Conservation (phyloP, 1,140 invertebrate species). For the Ladona fulva region DNA sequence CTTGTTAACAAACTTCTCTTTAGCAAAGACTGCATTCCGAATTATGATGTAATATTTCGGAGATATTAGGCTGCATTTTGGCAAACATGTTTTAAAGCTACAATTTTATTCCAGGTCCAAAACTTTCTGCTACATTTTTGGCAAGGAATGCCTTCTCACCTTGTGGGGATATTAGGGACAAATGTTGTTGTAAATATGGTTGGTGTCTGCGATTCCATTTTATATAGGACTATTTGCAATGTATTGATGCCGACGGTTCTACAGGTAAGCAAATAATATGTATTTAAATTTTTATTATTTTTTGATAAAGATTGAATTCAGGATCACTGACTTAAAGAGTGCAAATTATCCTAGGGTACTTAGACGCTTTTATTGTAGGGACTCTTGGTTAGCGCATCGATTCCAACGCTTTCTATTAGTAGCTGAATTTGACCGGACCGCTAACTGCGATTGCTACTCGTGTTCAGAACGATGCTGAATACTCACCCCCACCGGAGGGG, state of each 20-base stretch:
- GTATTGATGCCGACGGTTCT: slow-evolving; percentile 44
- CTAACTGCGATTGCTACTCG: too few species aligned
- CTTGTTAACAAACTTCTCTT: neutral
- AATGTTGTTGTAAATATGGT: slow-evolving; percentile 40
- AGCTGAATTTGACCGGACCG: too few species aligned
- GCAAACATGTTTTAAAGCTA: neutral
- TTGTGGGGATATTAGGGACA: slow-evolving; percentile 37
- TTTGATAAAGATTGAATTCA: too few species aligned
- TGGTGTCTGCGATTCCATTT: slow-evolving; percentile 44
- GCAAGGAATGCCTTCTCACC: slow-evolving; percentile 45
- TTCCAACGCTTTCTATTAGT: too few species aligned
- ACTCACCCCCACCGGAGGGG: too few species aligned
- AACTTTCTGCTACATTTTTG: slow-evolving; percentile 46
- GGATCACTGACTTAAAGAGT: too few species aligned
- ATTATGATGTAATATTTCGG: neutral
- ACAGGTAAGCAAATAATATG: slow-evolving; percentile 27
- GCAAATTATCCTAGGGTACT: too few species aligned
- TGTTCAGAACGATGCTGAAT: too few species aligned
- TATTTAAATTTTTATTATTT: too few species aligned
- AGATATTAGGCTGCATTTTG: neutral
- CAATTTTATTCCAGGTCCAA: slow-evolving; percentile 25
- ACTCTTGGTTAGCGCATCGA: too few species aligned
- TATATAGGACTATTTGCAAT: slow-evolving; percentile 43
- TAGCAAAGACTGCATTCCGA: neutral
- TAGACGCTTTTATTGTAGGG: too few species aligned